phyloP scores from a whole-genome alignment of 2,888 invertebrate genomes.

The Caenorhabditis becei region DNA sequence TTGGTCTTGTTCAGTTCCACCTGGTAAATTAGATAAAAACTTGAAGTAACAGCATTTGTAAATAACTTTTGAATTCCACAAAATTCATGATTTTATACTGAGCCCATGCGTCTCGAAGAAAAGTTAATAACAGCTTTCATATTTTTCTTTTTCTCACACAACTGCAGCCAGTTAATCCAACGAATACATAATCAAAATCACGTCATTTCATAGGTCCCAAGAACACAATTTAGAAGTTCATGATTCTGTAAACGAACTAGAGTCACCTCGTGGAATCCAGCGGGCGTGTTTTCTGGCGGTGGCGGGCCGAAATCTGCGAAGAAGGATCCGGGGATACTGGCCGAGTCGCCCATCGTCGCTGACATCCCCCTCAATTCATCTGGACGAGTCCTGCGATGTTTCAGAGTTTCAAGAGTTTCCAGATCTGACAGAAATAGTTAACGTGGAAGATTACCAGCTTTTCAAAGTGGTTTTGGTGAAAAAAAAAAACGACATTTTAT shows the following conservation, averaged over 20 bases:
- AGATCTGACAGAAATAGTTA: neutral
- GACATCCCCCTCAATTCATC: slow-evolving; percentile 56
- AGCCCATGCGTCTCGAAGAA: too few species aligned
- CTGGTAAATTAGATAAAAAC: too few species aligned
- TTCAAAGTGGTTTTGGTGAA: neutral
- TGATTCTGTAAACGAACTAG: too few species aligned
- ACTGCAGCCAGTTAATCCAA: too few species aligned
- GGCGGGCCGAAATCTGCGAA: slow-evolving; percentile 70
- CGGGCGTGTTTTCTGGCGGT: slow-evolving; percentile 65
- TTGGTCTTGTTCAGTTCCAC: slow-evolving; percentile 95
- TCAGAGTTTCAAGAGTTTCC: neutral
- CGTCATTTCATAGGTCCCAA: too few species aligned
- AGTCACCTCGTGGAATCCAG: slow-evolving; percentile 67
- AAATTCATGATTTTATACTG: too few species aligned
- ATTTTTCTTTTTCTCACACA: neutral
- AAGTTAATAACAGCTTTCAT: too few species aligned
- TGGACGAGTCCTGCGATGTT: slow-evolving; percentile 6
- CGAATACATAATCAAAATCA: too few species aligned
- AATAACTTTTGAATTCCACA: too few species aligned
- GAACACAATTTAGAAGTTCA: too few species aligned
- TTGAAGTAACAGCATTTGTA: too few species aligned
- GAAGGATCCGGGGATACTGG: slow-evolving; percentile 58
- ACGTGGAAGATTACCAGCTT: neutral
- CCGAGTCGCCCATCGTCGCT: slow-evolving; percentile 48
- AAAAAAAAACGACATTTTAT: neutral